Conservation (phyloP, 2,797 vertebrate species). For the Alectoris magna region DNA sequence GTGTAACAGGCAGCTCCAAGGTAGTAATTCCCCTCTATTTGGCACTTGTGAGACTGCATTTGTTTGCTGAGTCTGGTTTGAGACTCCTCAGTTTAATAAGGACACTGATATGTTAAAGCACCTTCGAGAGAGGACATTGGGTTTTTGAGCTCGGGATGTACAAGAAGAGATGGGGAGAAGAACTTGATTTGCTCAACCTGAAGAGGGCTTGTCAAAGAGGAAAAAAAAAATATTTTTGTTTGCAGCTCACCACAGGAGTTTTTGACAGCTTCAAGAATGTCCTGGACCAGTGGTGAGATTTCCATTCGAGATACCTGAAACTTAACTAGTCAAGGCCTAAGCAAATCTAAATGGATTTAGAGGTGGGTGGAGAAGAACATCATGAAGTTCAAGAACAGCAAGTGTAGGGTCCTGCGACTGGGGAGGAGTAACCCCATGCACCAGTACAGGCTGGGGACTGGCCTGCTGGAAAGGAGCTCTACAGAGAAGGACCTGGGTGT, state of each 20-base stretch:
- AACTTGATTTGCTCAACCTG: neutral
- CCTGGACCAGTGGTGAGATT: neutral
- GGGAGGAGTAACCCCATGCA: too few relatives aligned
- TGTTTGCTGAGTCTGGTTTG: neutral
- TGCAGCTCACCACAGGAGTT: neutral
- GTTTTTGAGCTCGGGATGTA: neutral
- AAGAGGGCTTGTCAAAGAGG: neutral
- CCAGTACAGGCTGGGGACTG: too few relatives aligned
- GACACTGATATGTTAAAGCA: neutral
- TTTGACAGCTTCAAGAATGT: neutral
- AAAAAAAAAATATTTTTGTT: neutral
- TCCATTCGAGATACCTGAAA: too few relatives aligned
- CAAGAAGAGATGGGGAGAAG: fast-evolving
- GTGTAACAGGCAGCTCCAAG: neutral
- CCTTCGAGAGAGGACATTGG: neutral
- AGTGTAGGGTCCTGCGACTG: too few relatives aligned
- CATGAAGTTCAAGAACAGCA: too few relatives aligned
- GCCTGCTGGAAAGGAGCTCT: too few relatives aligned
- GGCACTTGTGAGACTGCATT: neutral
- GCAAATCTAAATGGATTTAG: too few relatives aligned
- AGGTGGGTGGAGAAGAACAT: too few relatives aligned
- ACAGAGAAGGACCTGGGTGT: too few relatives aligned
- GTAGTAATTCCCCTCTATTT: neutral
- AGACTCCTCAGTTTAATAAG: neutral
- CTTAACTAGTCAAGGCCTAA: too few relatives aligned